Percentiles rank a stretch among this genome's conserved stretches.
Conservation (phyloP, 1,140 invertebrate genomes). For the Meloidogyne floridensis region DNA sequence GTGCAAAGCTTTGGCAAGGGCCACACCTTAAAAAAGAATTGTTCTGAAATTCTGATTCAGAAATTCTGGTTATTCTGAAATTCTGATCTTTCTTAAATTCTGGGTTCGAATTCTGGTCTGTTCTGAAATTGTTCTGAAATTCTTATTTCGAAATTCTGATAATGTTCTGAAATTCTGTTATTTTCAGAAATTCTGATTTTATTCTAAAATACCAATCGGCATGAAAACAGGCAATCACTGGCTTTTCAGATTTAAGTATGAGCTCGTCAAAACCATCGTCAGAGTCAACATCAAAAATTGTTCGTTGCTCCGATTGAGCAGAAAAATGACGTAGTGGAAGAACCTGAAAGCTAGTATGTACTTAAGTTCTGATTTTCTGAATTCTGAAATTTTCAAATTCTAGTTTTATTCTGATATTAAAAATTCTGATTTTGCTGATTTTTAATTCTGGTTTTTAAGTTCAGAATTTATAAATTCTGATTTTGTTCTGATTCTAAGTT, state of each 20-base stretch:
- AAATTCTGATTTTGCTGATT: no score
- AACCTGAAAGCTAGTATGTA: background rate
- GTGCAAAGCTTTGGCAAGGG: constrained; percentile 40
- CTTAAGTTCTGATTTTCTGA: background rate
- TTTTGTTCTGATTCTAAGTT: no score
- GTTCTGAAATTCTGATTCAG: background rate
- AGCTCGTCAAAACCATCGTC: constrained; percentile 39
- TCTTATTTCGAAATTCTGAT: constrained; percentile 1
- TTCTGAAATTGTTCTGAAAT: background rate
- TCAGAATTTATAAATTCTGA: no score
- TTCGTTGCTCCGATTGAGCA: background rate
- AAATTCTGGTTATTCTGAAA: background rate
- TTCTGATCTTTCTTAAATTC: background rate
- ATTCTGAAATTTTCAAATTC: constrained; percentile 1
- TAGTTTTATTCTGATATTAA: background rate
- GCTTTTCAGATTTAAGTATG: constrained; percentile 9
- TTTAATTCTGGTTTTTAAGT: no score
- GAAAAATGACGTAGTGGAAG: background rate
- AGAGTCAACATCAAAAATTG: constrained; percentile 30
- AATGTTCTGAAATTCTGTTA: background rate
- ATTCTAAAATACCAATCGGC: constrained; percentile 13
- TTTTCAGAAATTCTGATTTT: background rate
- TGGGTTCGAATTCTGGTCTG: constrained; percentile 2
- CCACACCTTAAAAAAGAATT: constrained; percentile 36
- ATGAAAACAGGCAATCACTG: constrained; percentile 15